Evolutionary conservation across 1,140 invertebrate genomes (phyloP), one percentile per base, ranked within the genome.

Genomic region (Battus philenor): DNA sequence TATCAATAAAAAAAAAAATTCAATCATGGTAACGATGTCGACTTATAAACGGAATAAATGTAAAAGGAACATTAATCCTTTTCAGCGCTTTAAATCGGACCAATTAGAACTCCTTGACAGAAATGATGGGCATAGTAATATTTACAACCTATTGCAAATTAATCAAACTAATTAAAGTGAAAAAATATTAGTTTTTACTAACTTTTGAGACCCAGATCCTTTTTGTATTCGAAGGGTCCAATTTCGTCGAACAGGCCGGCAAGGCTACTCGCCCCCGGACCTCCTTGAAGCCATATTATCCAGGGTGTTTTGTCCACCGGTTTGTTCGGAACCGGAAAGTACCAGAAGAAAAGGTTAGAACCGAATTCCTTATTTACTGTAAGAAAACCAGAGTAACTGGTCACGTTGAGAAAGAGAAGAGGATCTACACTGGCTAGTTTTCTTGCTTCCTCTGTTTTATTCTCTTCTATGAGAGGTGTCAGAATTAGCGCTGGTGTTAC

Each of bases 331-430:
- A 92, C 90, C 2, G 93, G 93, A 60, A 96, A 95, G 58, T 93
- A 96, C 94, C 94, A 96, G 72, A 95, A 95, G 79, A 94, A 96
- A 61, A 94, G 86, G 69, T 95, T 95, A 0, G 93, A 94, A 56
- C 93, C 90, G 60, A 86, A 91, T 16, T 80, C 50, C 47, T 90
- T 87, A 54, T 95, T 91, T 3, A 95, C 68, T 0, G 66, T 79
- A 8, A 79, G 45, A 46, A 69, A 83, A 1, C 77, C 81, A 0
- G 78, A 61, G 41, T 78, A 62, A 43, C 75, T 82, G 8, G 50
- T 53, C 4, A 68, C 44, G 6, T 68, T 60, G 1, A 74, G 50
- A 36, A 76, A 67, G 5, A 65, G 20, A 10, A 44, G 44, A 0
- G 59, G 50, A 31, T 76, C 54, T 0, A 85, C 81, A 9, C 7